phyloP scores from a whole-genome alignment of 2,113 vertebrate species.

The Sphyrna mokarran region DNA sequence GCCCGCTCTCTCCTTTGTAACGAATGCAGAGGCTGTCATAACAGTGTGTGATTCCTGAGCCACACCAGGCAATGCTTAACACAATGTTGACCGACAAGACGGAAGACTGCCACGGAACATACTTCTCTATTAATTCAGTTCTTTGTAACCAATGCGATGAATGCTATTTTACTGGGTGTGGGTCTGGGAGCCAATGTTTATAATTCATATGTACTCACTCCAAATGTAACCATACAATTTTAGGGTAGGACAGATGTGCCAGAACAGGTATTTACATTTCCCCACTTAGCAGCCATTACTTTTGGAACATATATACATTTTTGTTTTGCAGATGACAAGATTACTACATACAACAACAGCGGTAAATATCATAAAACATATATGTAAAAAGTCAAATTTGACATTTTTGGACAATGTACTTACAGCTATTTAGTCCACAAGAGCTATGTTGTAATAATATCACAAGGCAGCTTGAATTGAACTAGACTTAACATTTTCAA shows the following conservation, averaged over 20 bases:
- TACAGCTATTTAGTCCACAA: neutral
- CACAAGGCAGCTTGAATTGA: neutral
- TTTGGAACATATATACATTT: neutral
- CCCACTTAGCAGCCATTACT: neutral
- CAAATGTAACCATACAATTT: neutral
- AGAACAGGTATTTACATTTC: neutral
- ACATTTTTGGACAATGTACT: neutral
- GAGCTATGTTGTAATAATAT: neutral
- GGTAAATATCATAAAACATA: neutral
- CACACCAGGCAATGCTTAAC: neutral
- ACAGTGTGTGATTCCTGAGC: neutral
- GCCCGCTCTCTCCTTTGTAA: neutral
- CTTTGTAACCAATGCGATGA: neutral
- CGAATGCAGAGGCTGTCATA: neutral
- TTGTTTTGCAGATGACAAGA: neutral
- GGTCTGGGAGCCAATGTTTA: neutral
- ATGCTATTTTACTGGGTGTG: neutral
- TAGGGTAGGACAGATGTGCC: neutral
- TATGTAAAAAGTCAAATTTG: neutral
- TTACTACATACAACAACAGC: conserved; percentile 1
- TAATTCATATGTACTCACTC: neutral
- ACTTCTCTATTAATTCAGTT: neutral
- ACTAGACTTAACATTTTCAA: conserved; percentile 1
- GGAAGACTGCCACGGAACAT: neutral
- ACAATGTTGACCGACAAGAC: neutral